Conservation (phyloP, 2,888 invertebrate species). For the Bimastos eiseni region DNA sequence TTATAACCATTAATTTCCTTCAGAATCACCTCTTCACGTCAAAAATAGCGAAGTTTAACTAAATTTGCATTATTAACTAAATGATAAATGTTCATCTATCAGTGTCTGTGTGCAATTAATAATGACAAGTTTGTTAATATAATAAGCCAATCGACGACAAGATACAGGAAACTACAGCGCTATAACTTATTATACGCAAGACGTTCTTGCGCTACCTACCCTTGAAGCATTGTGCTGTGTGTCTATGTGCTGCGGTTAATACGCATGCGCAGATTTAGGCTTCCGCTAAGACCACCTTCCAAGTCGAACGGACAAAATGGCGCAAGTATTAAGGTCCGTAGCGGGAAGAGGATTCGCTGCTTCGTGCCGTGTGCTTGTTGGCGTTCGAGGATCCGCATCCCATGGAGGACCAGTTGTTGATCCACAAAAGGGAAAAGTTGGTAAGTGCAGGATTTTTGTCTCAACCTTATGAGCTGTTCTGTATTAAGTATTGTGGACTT, state of each 20-base stretch:
- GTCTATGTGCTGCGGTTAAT: neutral
- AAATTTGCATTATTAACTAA: too few relatives aligned
- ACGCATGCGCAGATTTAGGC: neutral
- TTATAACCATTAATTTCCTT: too few relatives aligned
- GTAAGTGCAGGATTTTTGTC: constrained; percentile 29
- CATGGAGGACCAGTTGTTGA: constrained; percentile 36
- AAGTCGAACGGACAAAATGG: constrained; percentile 24
- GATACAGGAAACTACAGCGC: neutral
- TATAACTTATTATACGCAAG: too few relatives aligned
- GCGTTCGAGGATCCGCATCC: constrained; percentile 28
- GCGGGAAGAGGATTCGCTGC: neutral
- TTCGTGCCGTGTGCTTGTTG: neutral
- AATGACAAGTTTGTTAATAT: too few relatives aligned
- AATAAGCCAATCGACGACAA: too few relatives aligned
- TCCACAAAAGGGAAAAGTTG: constrained; percentile 42
- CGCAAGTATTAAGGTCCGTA: neutral
- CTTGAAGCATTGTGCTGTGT: neutral
- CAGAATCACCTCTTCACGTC: too few relatives aligned
- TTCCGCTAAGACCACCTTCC: neutral
- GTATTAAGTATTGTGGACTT: neutral
- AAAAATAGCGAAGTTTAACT: too few relatives aligned
- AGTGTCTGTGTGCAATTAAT: too few relatives aligned
- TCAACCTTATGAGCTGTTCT: neutral
- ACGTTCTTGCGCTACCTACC: neutral
- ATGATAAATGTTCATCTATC: too few relatives aligned